Evolutionary conservation across 2,113 vertebrate genomes (phyloP).

Genomic region (Cryptoleucopteryx plumbea): DNA sequence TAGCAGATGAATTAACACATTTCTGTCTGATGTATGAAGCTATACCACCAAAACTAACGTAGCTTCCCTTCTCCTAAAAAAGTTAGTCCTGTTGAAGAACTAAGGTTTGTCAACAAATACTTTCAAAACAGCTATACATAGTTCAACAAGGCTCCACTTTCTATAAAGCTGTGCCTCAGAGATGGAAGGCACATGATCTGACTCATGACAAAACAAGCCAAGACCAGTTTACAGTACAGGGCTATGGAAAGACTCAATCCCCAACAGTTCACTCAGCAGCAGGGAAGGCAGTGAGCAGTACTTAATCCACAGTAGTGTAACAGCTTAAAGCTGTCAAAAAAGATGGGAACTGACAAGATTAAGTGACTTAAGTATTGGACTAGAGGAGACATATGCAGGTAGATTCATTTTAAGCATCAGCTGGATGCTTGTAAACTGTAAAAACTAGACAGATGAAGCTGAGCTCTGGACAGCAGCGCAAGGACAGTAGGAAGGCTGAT

Average conservation of each 20-base stretch:
- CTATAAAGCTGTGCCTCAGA: background rate
- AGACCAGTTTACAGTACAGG: background rate
- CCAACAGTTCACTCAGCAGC: too few relatives aligned
- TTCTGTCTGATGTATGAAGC: background rate
- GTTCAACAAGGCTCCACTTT: background rate
- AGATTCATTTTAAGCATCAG: background rate
- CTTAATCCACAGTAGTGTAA: background rate
- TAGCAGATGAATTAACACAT: background rate
- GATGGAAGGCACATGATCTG: accelerated
- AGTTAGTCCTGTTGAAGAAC: background rate
- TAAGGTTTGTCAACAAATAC: too few relatives aligned
- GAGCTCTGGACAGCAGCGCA: background rate
- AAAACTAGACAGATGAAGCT: background rate
- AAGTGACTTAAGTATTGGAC: background rate
- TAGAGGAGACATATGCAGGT: accelerated
- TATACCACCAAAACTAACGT: accelerated
- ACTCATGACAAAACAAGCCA: background rate
- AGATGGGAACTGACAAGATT: accelerated
- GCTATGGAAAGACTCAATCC: background rate
- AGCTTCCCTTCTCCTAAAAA: background rate
- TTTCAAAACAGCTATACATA: accelerated
- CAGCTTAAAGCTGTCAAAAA: background rate
- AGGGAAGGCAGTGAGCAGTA: background rate
- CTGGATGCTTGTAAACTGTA: too few relatives aligned
- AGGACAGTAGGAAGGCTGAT: background rate